Conservation (phyloP, 2,888 invertebrate species). For the Chydorus sphaericus region DNA sequence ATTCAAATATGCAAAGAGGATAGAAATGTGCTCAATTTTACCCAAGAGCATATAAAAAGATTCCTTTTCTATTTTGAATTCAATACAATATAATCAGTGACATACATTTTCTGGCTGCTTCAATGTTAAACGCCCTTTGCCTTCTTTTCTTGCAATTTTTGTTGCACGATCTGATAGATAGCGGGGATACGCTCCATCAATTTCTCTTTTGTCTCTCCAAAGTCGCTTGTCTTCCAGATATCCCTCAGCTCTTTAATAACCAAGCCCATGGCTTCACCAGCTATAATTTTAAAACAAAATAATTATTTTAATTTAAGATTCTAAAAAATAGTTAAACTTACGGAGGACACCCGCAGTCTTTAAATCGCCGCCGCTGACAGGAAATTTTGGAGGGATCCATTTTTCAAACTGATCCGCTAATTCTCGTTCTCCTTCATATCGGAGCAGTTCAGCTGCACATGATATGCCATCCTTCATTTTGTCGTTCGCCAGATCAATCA, state of each 20-base stretch:
- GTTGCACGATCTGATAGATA: too few species aligned
- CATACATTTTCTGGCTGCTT: too few species aligned
- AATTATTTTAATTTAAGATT: constrained; percentile 19
- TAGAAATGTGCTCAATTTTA: too few species aligned
- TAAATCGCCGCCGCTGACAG: constrained; percentile 58
- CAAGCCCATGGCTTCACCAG: constrained; percentile 46
- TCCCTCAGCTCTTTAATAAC: constrained; percentile 53
- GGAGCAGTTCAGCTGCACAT: constrained; percentile 62
- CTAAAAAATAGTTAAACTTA: constrained; percentile 21
- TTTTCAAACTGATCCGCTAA: constrained; percentile 46
- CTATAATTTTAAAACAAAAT: constrained; percentile 30
- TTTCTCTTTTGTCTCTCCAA: constrained; percentile 47
- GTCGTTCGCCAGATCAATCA: constrained; percentile 45
- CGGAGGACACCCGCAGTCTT: constrained; percentile 37
- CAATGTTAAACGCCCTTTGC: too few species aligned
- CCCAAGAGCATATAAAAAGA: too few species aligned
- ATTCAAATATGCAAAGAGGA: too few species aligned
- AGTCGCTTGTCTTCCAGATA: constrained; percentile 70
- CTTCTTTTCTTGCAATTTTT: too few species aligned
- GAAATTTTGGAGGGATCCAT: constrained; percentile 68
- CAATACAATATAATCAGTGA: too few species aligned
- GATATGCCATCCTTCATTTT: constrained; percentile 44
- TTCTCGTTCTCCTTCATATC: constrained; percentile 52
- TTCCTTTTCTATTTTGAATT: too few species aligned
- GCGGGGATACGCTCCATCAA: constrained; percentile 51